Evolutionary conservation across 1,140 invertebrate species (phyloP).

Genomic region (Oncopodura yosiiana): DNA sequence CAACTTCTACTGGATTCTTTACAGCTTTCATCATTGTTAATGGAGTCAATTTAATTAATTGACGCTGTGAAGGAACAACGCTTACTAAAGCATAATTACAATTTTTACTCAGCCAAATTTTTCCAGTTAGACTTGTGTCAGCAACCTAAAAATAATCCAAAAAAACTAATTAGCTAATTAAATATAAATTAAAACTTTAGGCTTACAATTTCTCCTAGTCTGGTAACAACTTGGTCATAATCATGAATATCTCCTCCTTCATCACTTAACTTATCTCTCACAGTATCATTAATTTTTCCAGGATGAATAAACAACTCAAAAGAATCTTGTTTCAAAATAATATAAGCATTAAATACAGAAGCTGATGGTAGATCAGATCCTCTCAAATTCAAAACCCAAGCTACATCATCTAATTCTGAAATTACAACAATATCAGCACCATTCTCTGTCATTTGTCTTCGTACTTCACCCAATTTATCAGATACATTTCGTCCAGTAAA

Average conservation of each 20-base stretch:
- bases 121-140: slow-evolving; percentile 36
- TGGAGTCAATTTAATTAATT: slow-evolving; percentile 43
- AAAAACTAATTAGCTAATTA: too few species aligned
- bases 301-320: slow-evolving; percentile 64
- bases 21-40: slow-evolving; percentile 70
- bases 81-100: slow-evolving; percentile 58
- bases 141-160: background rate
- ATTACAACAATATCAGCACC: slow-evolving; percentile 68
- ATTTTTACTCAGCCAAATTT: slow-evolving; percentile 57
- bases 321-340: slow-evolving; percentile 52
- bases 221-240: background rate
- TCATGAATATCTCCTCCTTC: background rate
- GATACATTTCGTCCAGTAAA: slow-evolving; percentile 59
- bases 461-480: slow-evolving; percentile 57
- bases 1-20: slow-evolving; percentile 81
- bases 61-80: slow-evolving; percentile 47
- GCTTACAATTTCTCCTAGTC: background rate
- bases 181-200: background rate
- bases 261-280: background rate
- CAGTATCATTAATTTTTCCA: slow-evolving; percentile 43
- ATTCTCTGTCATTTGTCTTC: slow-evolving; percentile 53
- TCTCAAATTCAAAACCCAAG: slow-evolving; percentile 84
- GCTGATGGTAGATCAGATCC: slow-evolving; percentile 90
- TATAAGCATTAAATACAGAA: slow-evolving; percentile 89
- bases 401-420: slow-evolving; percentile 83